These are phyloP conservation scores for Jordanella pulchra DNA, from an alignment of 2,797 vertebrate species.

Conservation along the genomic window DNA sequence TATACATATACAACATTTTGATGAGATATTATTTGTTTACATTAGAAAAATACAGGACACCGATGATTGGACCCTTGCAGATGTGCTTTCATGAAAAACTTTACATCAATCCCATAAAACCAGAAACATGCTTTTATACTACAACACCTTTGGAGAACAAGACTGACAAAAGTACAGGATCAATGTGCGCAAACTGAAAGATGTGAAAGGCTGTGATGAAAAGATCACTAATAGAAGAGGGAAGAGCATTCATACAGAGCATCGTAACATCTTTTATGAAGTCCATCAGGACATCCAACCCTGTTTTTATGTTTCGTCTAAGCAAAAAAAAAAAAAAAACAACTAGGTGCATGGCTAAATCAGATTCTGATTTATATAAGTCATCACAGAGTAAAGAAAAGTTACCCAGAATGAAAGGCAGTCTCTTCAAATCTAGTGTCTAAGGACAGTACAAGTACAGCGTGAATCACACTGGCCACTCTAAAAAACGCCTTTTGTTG, in stretches of 20 bases:
- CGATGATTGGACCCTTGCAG: constrained; percentile 75
- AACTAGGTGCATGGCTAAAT: constrained; percentile 31
- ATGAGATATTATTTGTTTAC: constrained; percentile 63
- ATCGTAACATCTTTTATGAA: constrained; percentile 48
- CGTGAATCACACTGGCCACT: constrained; percentile 30
- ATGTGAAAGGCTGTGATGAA: constrained; percentile 41
- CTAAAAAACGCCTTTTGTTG: constrained; percentile 43
- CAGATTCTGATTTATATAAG: constrained; percentile 37
- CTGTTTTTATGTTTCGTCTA: constrained; percentile 20
- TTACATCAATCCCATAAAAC: constrained; percentile 74
- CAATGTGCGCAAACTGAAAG: constrained; percentile 65
- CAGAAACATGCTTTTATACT: constrained; percentile 83
- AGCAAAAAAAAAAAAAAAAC: no score
- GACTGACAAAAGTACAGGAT: constrained; percentile 69
- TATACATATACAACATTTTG: constrained; percentile 76
- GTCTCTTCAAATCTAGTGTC: constrained; percentile 52
- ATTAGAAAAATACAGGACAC: constrained; percentile 85
- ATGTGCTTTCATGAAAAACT: constrained; percentile 78
- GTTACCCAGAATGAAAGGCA: constrained; percentile 55
- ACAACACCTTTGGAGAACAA: constrained; percentile 71
- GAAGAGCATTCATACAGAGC: constrained; percentile 54
- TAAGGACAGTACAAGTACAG: constrained; percentile 36
- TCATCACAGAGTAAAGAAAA: constrained; percentile 26
- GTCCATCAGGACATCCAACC: constrained; percentile 36
- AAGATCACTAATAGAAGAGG: constrained; percentile 47